These are phyloP conservation scores for Tarsius wallacei DNA, from an alignment of 2,797 vertebrate genomes.

Conservation along the genomic window DNA sequence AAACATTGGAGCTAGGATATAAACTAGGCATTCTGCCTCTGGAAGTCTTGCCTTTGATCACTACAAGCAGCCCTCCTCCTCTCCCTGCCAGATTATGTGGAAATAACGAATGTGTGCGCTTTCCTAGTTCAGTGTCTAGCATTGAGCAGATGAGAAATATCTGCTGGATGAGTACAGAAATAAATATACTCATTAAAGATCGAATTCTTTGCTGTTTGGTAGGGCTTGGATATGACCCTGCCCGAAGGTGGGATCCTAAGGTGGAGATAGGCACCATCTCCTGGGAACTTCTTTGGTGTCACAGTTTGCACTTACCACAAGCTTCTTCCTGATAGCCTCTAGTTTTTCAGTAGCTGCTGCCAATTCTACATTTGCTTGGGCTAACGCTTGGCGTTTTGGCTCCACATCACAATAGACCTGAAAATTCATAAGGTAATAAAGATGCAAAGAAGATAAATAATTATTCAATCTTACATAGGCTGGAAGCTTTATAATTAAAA, in stretches of 20 bases:
- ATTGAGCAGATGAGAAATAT: not conserved
- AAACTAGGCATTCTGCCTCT: not conserved
- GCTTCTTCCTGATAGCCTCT: conserved; percentile 92
- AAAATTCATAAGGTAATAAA: conserved; percentile 5
- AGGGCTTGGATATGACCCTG: not conserved
- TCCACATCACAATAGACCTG: conserved; percentile 94
- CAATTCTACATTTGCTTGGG: conserved; percentile 92
- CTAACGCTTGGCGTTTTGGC: conserved; percentile 92
- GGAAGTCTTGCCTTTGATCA: not conserved
- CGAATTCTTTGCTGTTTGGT: not conserved
- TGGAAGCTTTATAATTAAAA: not conserved
- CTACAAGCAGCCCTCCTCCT: not conserved
- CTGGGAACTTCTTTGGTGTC: not conserved
- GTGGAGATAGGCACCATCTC: not conserved
- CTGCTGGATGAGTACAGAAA: not conserved
- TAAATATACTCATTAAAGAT: not conserved
- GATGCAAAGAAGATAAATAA: not conserved
- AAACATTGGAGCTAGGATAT: not conserved
- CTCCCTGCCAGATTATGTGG: not conserved
- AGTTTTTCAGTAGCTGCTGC: conserved; percentile 92
- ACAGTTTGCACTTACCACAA: conserved; percentile 89
- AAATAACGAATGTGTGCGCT: not conserved
- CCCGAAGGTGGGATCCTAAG: not conserved
- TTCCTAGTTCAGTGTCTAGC: not conserved
- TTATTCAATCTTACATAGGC: not conserved